A percentile compares a stretch with the other conserved stretches of the same genome.
phyloP scores from a whole-genome alignment of 1,140 invertebrate genomes.

The Rhopalosiphum padi region DNA sequence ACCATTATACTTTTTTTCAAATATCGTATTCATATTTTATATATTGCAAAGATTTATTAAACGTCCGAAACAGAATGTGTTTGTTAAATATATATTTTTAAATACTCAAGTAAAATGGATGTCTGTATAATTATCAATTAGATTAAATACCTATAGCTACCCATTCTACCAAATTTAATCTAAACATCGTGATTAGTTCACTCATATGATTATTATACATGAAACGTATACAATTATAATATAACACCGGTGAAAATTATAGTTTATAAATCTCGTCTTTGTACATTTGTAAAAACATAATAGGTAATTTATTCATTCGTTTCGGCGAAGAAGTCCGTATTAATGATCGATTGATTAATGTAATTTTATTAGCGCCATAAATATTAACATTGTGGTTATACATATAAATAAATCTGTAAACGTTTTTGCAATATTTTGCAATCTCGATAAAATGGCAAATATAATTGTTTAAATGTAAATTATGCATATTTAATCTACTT shows the following conservation, averaged over 20 bases:
- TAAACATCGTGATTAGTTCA: background rate
- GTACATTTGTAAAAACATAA: background rate
- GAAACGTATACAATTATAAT: background rate
- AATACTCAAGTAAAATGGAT: background rate
- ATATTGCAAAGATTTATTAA: no score
- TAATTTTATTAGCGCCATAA: background rate
- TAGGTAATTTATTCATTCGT: background rate
- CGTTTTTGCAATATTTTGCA: background rate
- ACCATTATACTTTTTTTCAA: no score
- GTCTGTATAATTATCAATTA: background rate
- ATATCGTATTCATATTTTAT: no score
- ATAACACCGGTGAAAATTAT: background rate
- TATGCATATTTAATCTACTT: background rate
- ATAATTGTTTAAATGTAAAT: background rate
- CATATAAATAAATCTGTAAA: background rate
- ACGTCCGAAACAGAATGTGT: background rate
- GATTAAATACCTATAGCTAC: background rate
- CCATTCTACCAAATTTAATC: background rate
- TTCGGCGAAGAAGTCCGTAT: background rate
- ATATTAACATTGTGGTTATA: constrained; percentile 6
- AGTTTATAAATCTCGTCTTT: background rate
- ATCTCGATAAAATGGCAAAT: constrained; percentile 4
- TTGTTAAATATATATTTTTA: background rate
- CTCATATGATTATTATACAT: background rate
- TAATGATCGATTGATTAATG: background rate